Base-by-base conservation (phyloP, 1,140 invertebrate genomes). In the Drosophila kohkoa region DNA sequence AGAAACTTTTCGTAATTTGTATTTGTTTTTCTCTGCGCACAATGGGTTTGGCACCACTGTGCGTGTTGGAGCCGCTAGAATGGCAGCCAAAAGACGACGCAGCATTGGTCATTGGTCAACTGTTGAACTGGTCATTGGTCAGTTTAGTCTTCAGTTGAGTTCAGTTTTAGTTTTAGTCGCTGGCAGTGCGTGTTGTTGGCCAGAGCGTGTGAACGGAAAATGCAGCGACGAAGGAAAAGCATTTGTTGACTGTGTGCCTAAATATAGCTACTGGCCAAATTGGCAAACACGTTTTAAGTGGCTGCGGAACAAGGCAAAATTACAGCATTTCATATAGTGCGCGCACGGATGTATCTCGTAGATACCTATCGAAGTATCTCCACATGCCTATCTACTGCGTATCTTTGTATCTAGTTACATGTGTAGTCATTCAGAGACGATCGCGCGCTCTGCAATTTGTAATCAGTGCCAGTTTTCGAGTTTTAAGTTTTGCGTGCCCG, bases 261-360 rank as follows among this genome's bases (percentile, higher is more conserved):
- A 71, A 71, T 62, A 62, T 68, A 68, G 65, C 54, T n/a, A 28
- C 20, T 28, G 20, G 25, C 64, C 48, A 76, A 76, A 72, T 72
- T 72, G 60, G 62, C 74, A 76, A 72, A 75, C 68, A 60, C 60
- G 73, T 75, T 75, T 72, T 38, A 25, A 52, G 41, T 57, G 13
- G 32, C 49, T 20, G 62, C 59, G 13, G 7, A 52, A 45, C 65
- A 46, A 58, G 5, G 30, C 20, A 28, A 76, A 76, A 72, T 76
- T 72, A 72, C 69, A 72, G 73, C 66, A 75, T 58, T 75, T 70
- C 15, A 48, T 25, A 46, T 57, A 28, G 55, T 58, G 49, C 71
- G 55, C 25, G 55, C 66, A 41, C 71, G 64, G 32, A 41, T 66
- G 25, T 69, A 63, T 52, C 38, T 58, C 35, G 35, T 10, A 38